Evolutionary conservation across 2,888 invertebrate species (phyloP).

Genomic region (Cheilosia grossa): DNA sequence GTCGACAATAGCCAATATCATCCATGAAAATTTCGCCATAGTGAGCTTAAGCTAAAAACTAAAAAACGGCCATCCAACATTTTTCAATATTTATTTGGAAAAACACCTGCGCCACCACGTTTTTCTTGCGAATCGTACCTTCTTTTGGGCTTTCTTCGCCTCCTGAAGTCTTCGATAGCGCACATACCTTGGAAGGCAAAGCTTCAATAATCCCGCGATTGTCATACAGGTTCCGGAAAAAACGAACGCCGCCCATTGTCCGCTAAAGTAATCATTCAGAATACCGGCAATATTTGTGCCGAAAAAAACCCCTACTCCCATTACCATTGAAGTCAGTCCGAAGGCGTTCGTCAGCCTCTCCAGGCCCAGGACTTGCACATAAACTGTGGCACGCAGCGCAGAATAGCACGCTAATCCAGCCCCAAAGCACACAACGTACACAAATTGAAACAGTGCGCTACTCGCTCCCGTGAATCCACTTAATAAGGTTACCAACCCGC

Average conservation of each 20-base stretch:
- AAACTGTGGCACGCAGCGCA: conserved; percentile 89
- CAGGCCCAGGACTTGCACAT: conserved; percentile 90
- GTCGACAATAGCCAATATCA: no score
- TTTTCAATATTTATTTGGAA: neutral
- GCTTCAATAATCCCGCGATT: conserved; percentile 76
- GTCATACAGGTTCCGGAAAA: conserved; percentile 79
- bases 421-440: conserved; percentile 78
- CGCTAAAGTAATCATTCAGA: conserved; percentile 76
- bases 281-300: conserved; percentile 84
- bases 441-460: conserved; percentile 78
- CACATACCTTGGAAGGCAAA: conserved; percentile 76
- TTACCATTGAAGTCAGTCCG: conserved; percentile 89
- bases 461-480: conserved; percentile 86
- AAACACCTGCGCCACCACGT: conserved; percentile 17
- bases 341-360: conserved; percentile 91
- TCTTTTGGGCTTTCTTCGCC: neutral
- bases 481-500: conserved; percentile 85
- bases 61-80: no score
- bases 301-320: conserved; percentile 89
- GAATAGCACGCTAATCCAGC: conserved; percentile 87
- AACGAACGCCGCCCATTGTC: conserved; percentile 76
- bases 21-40: no score
- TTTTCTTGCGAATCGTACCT: conserved; percentile 39
- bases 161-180: neutral
- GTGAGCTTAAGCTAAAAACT: no score